A percentile compares a stretch with the other conserved stretches of the same genome.
phyloP scores from a whole-genome alignment of 2,797 vertebrate species.

The Gallirallus australis region DNA sequence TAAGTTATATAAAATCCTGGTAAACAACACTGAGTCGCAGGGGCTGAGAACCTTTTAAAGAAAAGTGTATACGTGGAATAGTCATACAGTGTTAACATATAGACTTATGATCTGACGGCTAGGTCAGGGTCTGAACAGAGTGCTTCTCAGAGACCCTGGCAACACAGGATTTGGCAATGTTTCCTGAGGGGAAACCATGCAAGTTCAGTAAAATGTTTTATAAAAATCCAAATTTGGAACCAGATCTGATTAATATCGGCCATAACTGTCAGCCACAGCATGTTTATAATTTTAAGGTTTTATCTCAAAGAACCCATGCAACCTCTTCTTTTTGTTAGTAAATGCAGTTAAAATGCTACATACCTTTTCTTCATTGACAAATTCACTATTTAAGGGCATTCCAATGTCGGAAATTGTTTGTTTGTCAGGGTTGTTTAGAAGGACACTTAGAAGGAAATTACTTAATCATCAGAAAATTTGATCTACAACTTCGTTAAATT shows the following conservation, averaged over 20 bases:
- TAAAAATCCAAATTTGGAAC: neutral
- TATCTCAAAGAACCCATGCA: neutral
- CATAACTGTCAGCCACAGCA: neutral
- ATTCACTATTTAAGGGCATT: neutral
- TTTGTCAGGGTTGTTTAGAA: slow-evolving; percentile 26
- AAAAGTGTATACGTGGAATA: slow-evolving; percentile 19
- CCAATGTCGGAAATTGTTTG: neutral
- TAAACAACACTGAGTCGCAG: slow-evolving; percentile 26
- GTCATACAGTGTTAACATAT: neutral
- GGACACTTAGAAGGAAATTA: slow-evolving; percentile 47
- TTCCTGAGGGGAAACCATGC: neutral
- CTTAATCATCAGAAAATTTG: slow-evolving; percentile 44
- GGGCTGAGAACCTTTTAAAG: slow-evolving; percentile 51
- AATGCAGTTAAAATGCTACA: slow-evolving; percentile 38
- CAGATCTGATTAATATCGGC: neutral
- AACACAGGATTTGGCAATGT: neutral
- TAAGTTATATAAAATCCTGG: slow-evolving; percentile 13
- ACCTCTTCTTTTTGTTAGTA: slow-evolving; percentile 43
- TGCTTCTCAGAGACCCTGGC: neutral
- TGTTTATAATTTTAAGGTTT: neutral
- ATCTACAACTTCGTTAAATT: slow-evolving; percentile 20
- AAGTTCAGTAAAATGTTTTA: neutral
- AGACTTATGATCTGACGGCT: neutral
- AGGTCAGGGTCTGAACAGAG: neutral
- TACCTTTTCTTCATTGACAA: slow-evolving; percentile 21